These are phyloP conservation scores for Eurois occulta DNA, from an alignment of 2,888 invertebrate species.

Conservation along the genomic window DNA sequence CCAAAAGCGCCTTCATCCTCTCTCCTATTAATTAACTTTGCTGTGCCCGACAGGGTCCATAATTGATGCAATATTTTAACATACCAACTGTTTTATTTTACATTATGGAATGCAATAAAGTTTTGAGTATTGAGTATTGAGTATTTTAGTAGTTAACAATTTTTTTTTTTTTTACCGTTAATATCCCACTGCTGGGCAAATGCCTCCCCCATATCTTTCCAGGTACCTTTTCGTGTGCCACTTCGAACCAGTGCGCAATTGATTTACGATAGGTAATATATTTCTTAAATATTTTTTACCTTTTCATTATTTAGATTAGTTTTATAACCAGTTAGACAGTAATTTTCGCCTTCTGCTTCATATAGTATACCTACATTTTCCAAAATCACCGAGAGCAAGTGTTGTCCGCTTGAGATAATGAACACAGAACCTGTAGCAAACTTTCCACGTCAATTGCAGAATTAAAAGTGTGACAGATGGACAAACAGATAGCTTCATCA, in stretches of 20 bases:
- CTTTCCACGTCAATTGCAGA: constrained; percentile 8
- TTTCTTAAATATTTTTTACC: neutral
- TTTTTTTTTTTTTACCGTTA: too few species aligned
- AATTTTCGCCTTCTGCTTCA: neutral
- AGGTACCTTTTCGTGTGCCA: neutral
- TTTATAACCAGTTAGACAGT: neutral
- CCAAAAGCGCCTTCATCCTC: too few species aligned
- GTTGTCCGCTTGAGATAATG: neutral
- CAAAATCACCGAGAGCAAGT: neutral
- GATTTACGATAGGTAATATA: neutral
- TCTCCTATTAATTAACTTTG: too few species aligned
- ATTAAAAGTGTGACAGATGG: constrained; percentile 23
- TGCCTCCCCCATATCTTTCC: neutral
- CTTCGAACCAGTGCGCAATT: neutral
- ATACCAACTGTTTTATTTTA: too few species aligned
- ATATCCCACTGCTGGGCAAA: neutral
- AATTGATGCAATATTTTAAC: too few species aligned
- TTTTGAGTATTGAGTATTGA: too few species aligned
- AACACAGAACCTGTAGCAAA: neutral
- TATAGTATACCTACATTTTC: neutral
- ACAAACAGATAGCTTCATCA: constrained; percentile 20
- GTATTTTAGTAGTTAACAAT: too few species aligned
- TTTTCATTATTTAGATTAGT: neutral
- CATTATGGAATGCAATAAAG: too few species aligned
- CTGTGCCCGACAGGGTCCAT: too few species aligned